Conservation (phyloP, 2,113 vertebrate genomes). For the Maccullochella peelii region DNA sequence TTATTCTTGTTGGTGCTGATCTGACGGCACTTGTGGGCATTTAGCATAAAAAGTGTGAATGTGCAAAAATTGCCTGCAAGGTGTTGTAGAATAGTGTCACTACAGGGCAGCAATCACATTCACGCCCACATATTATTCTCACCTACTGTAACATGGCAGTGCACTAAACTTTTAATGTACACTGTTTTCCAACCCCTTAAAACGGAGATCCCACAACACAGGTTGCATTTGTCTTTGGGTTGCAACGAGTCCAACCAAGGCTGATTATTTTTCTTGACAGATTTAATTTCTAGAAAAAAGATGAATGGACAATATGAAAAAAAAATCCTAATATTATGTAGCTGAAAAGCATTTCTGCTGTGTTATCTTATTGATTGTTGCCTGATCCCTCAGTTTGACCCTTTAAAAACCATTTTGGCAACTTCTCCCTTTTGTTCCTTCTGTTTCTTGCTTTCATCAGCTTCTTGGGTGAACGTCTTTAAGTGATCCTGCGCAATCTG, state of each 20-base stretch:
- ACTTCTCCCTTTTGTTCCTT: background rate
- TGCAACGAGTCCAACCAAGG: background rate
- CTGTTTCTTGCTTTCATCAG: background rate
- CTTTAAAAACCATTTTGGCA: background rate
- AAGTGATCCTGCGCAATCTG: background rate
- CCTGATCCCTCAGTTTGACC: background rate
- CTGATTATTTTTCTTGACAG: no score
- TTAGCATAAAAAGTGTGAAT: background rate
- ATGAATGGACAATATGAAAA: background rate
- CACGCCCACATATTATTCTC: conserved; percentile 10
- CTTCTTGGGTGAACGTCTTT: background rate
- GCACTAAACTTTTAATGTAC: background rate
- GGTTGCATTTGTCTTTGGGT: background rate
- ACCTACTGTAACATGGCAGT: background rate
- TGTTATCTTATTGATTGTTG: background rate
- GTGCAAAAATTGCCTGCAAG: background rate
- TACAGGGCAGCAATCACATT: background rate
- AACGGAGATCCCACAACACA: background rate
- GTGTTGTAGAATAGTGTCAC: background rate
- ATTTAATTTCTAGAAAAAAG: background rate
- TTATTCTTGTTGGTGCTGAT: background rate
- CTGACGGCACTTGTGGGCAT: background rate
- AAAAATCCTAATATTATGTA: background rate
- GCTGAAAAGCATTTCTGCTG: background rate
- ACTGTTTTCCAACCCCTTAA: background rate